A percentile compares a stretch with the other conserved stretches of the same genome.
These are phyloP conservation scores for Pollimyrus isidori DNA, from an alignment of 2,113 vertebrate genomes.

Conservation along the genomic window DNA sequence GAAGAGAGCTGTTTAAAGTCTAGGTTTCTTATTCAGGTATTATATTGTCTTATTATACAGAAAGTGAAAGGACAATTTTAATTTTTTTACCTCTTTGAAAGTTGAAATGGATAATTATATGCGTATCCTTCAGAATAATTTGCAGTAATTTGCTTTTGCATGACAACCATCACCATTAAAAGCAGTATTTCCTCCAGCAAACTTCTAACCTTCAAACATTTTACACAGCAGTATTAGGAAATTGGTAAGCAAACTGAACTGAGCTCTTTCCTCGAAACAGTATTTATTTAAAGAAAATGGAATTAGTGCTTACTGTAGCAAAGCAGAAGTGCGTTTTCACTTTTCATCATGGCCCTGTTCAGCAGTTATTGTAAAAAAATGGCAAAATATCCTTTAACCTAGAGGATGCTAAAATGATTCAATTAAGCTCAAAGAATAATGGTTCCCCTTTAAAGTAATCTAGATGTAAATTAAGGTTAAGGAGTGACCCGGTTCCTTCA, in stretches of 20 bases:
- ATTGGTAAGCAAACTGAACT: background rate
- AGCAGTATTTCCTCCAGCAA: background rate
- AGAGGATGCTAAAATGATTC: background rate
- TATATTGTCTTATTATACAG: constrained; percentile 71
- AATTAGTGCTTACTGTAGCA: background rate
- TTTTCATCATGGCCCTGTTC: background rate
- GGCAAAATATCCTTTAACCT: background rate
- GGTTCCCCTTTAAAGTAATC: background rate
- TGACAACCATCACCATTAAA: background rate
- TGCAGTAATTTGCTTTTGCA: background rate
- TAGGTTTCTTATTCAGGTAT: constrained; percentile 56
- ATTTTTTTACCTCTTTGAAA: constrained; percentile 30
- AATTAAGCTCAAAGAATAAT: background rate
- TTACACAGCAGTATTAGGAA: background rate
- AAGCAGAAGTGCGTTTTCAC: background rate
- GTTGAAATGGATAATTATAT: background rate
- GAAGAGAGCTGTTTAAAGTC: constrained; percentile 86
- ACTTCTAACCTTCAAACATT: background rate
- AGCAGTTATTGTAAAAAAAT: background rate
- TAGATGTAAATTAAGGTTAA: constrained; percentile 8
- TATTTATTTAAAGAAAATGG: background rate
- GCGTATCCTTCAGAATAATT: background rate
- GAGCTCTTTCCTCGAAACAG: background rate
- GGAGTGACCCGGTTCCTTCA: background rate
- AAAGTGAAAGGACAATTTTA: constrained; percentile 22